These are phyloP conservation scores for Antigone vipio DNA, from an alignment of 2,113 vertebrate genomes.

Conservation along the genomic window DNA sequence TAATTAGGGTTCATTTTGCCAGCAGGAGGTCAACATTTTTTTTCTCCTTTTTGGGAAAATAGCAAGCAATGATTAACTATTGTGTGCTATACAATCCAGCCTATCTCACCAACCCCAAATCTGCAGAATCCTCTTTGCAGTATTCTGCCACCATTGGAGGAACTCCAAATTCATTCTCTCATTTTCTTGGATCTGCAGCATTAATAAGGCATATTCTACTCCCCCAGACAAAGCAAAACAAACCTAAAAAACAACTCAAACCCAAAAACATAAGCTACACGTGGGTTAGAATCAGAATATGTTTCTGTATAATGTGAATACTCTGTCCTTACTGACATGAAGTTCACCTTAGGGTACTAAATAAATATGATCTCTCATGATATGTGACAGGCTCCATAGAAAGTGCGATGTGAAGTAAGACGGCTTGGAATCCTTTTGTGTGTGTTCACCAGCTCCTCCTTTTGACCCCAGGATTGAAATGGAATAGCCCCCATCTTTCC, in stretches of 20 bases:
- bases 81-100: accelerated
- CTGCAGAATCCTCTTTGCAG: not conserved
- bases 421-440: not conserved
- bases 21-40: not conserved
- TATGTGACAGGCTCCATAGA: accelerated
- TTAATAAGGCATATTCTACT: not conserved
- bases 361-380: not conserved
- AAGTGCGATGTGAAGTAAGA: not conserved
- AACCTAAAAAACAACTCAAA: not conserved
- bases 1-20: not conserved
- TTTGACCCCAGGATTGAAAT: not conserved
- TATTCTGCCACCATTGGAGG: not conserved
- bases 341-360: not conserved
- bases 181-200: not conserved
- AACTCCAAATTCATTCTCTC: not conserved
- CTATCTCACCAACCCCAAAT: not conserved
- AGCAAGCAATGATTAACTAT: not conserved
- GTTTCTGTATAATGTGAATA: not conserved
- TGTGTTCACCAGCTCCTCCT: not conserved
- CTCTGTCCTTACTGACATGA: accelerated
- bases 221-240: not conserved
- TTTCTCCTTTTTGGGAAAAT: not conserved
- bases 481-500: not conserved
- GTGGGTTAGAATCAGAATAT: not conserved
- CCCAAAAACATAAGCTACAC: not conserved